These are phyloP conservation scores for Nycticryphes semicollaris DNA, from an alignment of 2,113 vertebrate genomes.

Conservation along the genomic window DNA sequence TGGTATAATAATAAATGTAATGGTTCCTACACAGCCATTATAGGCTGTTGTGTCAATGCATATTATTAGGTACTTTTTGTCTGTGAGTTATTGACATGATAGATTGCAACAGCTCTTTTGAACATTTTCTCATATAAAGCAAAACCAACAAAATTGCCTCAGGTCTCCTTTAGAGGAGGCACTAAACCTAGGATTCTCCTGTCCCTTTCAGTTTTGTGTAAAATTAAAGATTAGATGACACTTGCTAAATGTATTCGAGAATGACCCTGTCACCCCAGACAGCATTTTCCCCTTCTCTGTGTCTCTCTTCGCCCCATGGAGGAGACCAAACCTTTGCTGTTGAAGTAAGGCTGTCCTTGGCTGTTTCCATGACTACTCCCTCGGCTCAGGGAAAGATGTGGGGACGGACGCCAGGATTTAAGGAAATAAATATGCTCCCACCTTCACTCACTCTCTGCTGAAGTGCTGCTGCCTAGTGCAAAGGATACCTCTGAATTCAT, in stretches of 20 bases:
- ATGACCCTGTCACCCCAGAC: not conserved
- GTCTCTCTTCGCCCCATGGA: not conserved
- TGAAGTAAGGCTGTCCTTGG: conserved; percentile 38
- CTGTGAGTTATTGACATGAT: conserved; percentile 38
- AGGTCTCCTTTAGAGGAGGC: conserved; percentile 28
- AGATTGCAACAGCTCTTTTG: conserved; percentile 47
- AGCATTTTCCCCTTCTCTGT: not conserved
- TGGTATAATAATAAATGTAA: conserved; percentile 37
- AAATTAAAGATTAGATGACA: conserved; percentile 38
- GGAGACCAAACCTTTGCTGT: not conserved
- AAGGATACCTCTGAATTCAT: not conserved
- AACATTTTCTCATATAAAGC: conserved; percentile 43
- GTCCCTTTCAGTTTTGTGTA: not conserved
- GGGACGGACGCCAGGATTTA: conserved; percentile 5
- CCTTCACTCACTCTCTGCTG: conserved; percentile 12
- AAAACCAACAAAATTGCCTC: conserved; percentile 35
- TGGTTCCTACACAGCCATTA: not conserved
- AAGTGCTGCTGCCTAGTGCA: not conserved
- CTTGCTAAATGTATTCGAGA: not conserved
- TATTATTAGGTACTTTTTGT: conserved; percentile 46
- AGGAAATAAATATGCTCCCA: conserved; percentile 37
- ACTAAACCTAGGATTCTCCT: not conserved
- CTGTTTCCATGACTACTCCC: conserved; percentile 66
- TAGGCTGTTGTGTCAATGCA: conserved; percentile 32
- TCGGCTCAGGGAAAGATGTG: not conserved